A percentile compares a stretch with the other conserved stretches of the same genome.
These are phyloP conservation scores for Dusona sp. DNA, from an alignment of 2,888 invertebrate genomes.

Conservation along the genomic window DNA sequence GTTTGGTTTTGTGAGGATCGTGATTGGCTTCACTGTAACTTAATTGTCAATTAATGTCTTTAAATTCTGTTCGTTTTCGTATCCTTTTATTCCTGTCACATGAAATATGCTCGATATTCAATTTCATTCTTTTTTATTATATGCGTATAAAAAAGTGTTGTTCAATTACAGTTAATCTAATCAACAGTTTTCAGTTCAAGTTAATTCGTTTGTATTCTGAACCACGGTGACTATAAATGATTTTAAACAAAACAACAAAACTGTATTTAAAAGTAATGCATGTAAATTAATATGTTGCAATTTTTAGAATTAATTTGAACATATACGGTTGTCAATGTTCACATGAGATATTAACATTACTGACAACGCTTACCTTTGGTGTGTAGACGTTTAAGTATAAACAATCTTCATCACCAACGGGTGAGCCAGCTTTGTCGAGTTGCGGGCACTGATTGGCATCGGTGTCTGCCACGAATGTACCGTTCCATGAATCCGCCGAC, in stretches of 20 bases:
- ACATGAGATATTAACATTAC: background rate
- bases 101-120: too few relatives aligned
- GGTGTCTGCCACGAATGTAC: conserved; percentile 62
- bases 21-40: too few relatives aligned
- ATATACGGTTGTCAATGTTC: background rate
- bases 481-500: conserved; percentile 71
- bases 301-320: background rate
- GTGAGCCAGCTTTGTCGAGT: conserved; percentile 29
- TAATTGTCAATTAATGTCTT: too few relatives aligned
- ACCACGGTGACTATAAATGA: background rate
- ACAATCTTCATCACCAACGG: conserved; percentile 69
- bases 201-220: background rate
- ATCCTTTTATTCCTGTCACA: too few relatives aligned
- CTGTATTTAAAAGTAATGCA: background rate
- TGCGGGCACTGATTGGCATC: conserved; percentile 70
- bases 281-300: background rate
- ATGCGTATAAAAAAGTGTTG: too few relatives aligned
- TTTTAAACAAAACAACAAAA: background rate
- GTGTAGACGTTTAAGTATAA: conserved; percentile 70
- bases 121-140: too few relatives aligned
- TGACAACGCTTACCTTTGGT: conserved; percentile 62
- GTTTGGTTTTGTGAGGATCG: too few relatives aligned
- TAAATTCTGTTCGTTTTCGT: too few relatives aligned
- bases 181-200: background rate
- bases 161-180: too few relatives aligned